Evolutionary conservation across 2,888 invertebrate species (phyloP).

Genomic region (Apodemia duryi): DNA sequence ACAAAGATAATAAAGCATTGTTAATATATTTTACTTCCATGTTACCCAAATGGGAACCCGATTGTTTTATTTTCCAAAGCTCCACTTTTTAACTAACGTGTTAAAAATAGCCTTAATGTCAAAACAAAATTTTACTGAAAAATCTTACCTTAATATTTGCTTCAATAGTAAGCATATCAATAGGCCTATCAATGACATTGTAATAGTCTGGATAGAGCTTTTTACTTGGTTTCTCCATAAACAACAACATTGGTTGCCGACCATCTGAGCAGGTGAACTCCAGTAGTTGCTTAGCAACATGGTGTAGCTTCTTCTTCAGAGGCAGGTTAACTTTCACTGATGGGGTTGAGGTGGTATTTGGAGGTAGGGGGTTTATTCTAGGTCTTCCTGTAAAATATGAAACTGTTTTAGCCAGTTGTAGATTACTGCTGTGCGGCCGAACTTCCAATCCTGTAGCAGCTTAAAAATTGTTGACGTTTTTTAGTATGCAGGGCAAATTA

Average conservation of each 20-base stretch:
- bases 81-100: no score
- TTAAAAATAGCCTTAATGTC: no score
- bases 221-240: conserved; percentile 97
- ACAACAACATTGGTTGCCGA: conserved; percentile 92
- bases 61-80: no score
- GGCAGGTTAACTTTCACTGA: conserved; percentile 76
- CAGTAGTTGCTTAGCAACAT: conserved; percentile 83
- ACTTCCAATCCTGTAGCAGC: no score
- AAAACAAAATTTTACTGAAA: no score
- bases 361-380: conserved; percentile 52
- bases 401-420: no score
- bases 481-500: no score
- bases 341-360: conserved; percentile 39
- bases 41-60: no score
- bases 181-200: conserved; percentile 94
- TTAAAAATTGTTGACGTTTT: no score
- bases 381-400: conserved; percentile 56
- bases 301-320: conserved; percentile 88
- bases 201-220: conserved; percentile 97
- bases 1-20: not conserved
- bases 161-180: conserved; percentile 96
- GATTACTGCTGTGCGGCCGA: no score
- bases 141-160: conserved; percentile 86
- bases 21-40: no score
- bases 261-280: conserved; percentile 82